Base-by-base conservation (phyloP, 2,113 vertebrate species). In the Tychaedon coryphoeus region DNA sequence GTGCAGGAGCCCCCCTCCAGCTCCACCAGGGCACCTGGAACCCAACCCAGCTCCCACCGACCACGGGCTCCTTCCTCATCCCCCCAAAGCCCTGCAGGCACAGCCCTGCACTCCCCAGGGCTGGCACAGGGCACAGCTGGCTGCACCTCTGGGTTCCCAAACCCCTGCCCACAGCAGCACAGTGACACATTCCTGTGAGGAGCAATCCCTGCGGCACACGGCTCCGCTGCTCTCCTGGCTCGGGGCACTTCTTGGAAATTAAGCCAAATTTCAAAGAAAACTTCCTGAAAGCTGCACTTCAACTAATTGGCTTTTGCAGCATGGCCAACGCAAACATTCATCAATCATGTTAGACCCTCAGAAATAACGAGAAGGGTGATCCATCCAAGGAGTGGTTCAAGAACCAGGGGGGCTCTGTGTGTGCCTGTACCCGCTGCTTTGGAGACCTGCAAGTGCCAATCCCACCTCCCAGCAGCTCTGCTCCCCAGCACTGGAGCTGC, bases 241-340 rank as follows among this genome's bases (percentile, higher is more conserved):
- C 80, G 0, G 18, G 84, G 61, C 71, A 2, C 92, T 88, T 90
- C 85, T 93, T 88, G 90, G 93, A 95, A 57, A 88, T 17, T 72
- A 56, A 47, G 14, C 81, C 50, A 34, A 92, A 89, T 96, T 96
- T 96, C 96, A 96, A 96, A 96, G 96, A 95, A 96, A 96, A 94
- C 95, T 95, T 93, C 95, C 88, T 96, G 95, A 95, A 95, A 96
- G 90, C 92, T 85, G 96, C 93, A 95, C 93, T 97, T 82, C 88
- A 62, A 19, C 93, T 96, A 95, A 95, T 94, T 96, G 92, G 95
- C 85, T 97, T 92, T 66, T 67, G 75, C 93, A 83, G 34, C 50
- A 2, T 8, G 88, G 95, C 96, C 95, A 94, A 34, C 4, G 4
- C 82, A 60, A 92, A 79, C 12, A 42, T 38, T 86, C 93, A 94